phyloP scores from a whole-genome alignment of 2,113 vertebrate genomes.

The Heterotilapia buettikoferi region DNA sequence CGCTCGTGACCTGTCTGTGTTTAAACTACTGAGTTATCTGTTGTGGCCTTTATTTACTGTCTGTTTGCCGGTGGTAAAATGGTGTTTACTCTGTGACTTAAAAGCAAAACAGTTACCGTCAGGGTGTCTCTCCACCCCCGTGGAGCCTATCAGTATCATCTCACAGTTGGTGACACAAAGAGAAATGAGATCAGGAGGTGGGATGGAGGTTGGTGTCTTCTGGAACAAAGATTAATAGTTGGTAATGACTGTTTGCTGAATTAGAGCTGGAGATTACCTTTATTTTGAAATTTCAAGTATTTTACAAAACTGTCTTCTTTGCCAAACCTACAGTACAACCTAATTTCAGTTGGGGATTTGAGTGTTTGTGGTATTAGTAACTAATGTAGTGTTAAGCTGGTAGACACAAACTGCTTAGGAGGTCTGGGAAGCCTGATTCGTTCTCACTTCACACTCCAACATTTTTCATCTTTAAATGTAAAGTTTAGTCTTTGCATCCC shows the following conservation, averaged over 20 bases:
- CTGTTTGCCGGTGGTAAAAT: conserved; percentile 35
- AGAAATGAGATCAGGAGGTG: neutral
- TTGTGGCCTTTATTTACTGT: conserved; percentile 35
- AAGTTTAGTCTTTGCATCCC: neutral
- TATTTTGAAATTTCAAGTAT: neutral
- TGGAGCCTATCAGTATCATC: neutral
- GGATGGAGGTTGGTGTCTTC: neutral
- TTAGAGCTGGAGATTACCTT: neutral
- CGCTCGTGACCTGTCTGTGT: neutral
- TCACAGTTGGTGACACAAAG: conserved; percentile 11
- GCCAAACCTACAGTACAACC: neutral
- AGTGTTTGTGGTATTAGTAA: neutral
- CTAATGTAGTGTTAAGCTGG: neutral
- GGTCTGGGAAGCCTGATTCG: neutral
- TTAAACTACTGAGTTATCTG: conserved; percentile 13
- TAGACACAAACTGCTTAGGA: neutral
- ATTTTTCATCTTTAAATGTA: neutral
- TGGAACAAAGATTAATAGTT: neutral
- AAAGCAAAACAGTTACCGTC: conserved; percentile 36
- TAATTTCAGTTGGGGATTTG: neutral
- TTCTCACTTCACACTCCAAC: neutral
- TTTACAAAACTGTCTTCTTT: neutral
- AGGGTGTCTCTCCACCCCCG: neutral
- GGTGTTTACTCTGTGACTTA: conserved; percentile 51
- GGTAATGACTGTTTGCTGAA: neutral